Base-by-base conservation (phyloP, 2,797 vertebrate species). In the Paratrypauchen microcephalus region DNA sequence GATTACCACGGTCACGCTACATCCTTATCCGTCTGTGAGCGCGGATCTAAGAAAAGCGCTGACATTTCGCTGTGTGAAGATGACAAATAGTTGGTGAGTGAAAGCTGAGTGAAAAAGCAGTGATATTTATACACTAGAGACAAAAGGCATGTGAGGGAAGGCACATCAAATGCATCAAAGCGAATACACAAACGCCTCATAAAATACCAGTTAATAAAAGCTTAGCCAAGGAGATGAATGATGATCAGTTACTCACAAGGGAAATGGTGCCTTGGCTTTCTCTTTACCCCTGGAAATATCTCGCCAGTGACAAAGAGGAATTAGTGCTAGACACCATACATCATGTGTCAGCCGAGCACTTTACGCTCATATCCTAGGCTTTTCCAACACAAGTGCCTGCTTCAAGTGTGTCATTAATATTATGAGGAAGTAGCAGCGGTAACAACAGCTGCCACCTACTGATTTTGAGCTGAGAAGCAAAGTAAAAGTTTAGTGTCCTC, bases 321-420 rank as follows among this genome's bases (percentile, higher is more conserved):
- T 82, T 73, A 80, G 65, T 45, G 19, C 65, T 69, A 56, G 47
- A 52, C 71, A 23, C 60, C 63, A 86, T 79, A 62, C 73, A 58
- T 87, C 76, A 65, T 73, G 63, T 61, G 73, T 78, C 82, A 75
- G 52, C 1, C 4, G 57, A 70, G 57, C 71, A 84, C 72, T 84
- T 80, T 41, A 74, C 69, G 60, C 66, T 77, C 65, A 67, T 32
- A 83, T 82, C 63, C 24, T 24, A 66, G 73, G 66, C 12, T 62
- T 79, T 78, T 82, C 61, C 70, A 50, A 69, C 61, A 65, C 67
- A 76, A 83, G 73, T 78, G 76, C 74, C 70, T 70, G 64, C 66
- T 72, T 73, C 71, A 78, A 82, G 75, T 70, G 73, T 67, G 66
- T 60, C 77, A 83, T 88, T 83, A 84, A 86, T 87, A 89, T 83